Base-by-base conservation (phyloP, 2,888 invertebrate genomes). In the Theretra japonica region DNA sequence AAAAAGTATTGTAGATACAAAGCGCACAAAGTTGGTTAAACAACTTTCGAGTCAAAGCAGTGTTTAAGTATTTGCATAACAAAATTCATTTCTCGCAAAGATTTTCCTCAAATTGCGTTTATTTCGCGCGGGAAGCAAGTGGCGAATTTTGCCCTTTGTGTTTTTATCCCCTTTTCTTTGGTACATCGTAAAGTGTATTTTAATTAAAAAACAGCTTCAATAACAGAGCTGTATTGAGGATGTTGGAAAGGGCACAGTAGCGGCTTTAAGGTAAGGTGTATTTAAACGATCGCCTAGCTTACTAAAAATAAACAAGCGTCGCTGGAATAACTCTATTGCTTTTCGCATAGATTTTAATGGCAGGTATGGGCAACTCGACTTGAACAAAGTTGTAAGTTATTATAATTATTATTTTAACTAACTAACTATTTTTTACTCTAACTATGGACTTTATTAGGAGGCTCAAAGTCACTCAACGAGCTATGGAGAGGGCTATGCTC, bases 181-280 rank as follows among this genome's bases (percentile, higher is more conserved):
- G 65, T 65, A 48, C 4, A 21, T 65, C 65, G 65, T 23, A 65
- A 65, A 48, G 65, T 65, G 48, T 41, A 65, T 65, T 65, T 65
- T 65, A 65, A 65, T 65, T 65, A 65, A 65, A 65, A 65, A 65
- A 7, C 65, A 15, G 41, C 7, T 48, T 6, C 17, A 48, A 65
- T 23, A 65, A 48, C 65, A 65, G 65, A 0, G 15, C 48, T 48
- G 48, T 48, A 65, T 21, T 41, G 23, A 48, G 65, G 23, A 0
- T 6, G 11, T 25, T 17, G 0, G 4, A 15, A 11, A 4, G 48
- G 48, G 21, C 5, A 23, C 41, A 23, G 23, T 15, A 11, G 2
- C 21, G 28, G 8, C 7, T 21, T 58, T 4, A 4, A 58, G 4
- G 19, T 28, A 59, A 5, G 5, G 17, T 19, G 23, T 17, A 30